A percentile compares a stretch with the other conserved stretches of the same genome.
phyloP scores from a whole-genome alignment of 2,888 invertebrate genomes.

The Ctena decussata region DNA sequence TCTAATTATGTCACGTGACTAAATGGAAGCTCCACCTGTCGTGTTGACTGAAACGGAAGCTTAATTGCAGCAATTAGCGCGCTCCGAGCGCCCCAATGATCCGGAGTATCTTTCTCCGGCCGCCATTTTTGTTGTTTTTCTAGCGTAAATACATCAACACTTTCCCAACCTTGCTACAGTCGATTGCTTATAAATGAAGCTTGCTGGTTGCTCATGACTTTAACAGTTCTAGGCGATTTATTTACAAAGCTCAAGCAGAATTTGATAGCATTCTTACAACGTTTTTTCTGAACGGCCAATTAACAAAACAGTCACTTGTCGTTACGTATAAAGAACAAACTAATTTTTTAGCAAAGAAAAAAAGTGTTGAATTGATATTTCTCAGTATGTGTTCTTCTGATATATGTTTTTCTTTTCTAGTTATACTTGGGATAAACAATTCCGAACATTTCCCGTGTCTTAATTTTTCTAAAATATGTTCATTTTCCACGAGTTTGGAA shows the following conservation, averaged over 20 bases:
- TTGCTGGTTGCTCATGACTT: constrained; percentile 56
- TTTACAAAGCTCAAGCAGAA: constrained; percentile 64
- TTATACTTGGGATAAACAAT: constrained; percentile 1
- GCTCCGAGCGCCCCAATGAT: constrained; percentile 48
- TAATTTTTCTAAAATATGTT: background rate
- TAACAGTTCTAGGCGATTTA: constrained; percentile 63
- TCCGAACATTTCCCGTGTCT: constrained; percentile 22
- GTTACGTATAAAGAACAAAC: constrained; percentile 25
- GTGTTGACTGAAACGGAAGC: constrained; percentile 65
- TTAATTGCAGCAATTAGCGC: constrained; percentile 68
- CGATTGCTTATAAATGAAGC: constrained; percentile 70
- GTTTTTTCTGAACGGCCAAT: constrained; percentile 58
- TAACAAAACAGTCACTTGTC: constrained; percentile 60
- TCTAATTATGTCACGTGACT: constrained; percentile 40
- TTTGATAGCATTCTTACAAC: constrained; percentile 64
- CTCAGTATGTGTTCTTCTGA: constrained; percentile 14
- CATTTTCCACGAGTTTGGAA: background rate
- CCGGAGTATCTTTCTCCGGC: constrained; percentile 45
- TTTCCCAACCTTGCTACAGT: constrained; percentile 56
- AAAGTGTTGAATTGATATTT: constrained; percentile 17
- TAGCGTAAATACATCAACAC: constrained; percentile 66
- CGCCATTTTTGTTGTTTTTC: constrained; percentile 67
- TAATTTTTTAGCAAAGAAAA: background rate
- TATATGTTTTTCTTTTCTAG: background rate
- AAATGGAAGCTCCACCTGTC: constrained; percentile 65